phyloP scores from a whole-genome alignment of 2,888 invertebrate species.

The Schizaphis graminum region DNA sequence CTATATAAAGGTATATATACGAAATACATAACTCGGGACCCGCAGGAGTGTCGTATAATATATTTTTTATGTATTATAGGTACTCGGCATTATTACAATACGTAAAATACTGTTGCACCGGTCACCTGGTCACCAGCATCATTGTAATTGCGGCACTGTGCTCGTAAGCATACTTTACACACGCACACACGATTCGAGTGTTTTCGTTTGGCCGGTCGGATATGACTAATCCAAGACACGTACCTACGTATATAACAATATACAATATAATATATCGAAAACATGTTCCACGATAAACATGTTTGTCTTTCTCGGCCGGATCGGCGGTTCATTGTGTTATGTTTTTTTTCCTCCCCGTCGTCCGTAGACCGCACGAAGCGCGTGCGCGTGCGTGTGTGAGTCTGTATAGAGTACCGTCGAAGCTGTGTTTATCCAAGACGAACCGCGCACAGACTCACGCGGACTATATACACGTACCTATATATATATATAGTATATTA shows the following conservation, averaged over 20 bases:
- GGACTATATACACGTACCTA: neutral
- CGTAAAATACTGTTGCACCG: neutral
- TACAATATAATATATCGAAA: slow-evolving; percentile 46
- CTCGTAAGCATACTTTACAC: neutral
- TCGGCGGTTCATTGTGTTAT: neutral
- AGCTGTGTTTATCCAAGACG: slow-evolving; percentile 52
- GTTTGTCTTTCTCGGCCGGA: slow-evolving; percentile 31
- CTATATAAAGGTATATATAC: neutral
- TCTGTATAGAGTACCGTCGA: neutral
- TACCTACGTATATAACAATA: neutral
- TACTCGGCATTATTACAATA: neutral
- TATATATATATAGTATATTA: neutral
- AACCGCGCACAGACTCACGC: neutral
- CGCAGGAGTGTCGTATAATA: neutral
- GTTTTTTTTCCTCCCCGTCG: neutral
- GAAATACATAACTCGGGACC: neutral
- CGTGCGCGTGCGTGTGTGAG: neutral
- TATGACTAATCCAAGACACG: slow-evolving; percentile 59
- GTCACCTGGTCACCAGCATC: neutral
- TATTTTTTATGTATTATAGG: no score
- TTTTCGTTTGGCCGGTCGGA: slow-evolving; percentile 35
- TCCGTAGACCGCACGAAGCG: neutral
- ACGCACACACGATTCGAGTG: neutral
- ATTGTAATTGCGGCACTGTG: neutral
- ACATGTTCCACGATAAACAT: slow-evolving; percentile 62